These are phyloP conservation scores for Maniola hyperantus DNA, from an alignment of 2,888 invertebrate genomes.

Conservation along the genomic window DNA sequence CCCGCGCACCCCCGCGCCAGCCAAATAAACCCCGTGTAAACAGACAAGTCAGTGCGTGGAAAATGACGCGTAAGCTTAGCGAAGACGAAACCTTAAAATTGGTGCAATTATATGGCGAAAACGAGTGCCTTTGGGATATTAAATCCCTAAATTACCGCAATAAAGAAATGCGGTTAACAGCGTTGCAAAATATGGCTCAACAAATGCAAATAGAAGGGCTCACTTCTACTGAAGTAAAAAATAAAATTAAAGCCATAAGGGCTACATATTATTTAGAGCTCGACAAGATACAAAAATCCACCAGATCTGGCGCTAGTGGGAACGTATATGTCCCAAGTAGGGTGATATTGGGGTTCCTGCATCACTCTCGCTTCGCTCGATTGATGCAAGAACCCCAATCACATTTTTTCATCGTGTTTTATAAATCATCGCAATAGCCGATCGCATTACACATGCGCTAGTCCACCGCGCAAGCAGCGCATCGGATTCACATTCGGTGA, in stretches of 20 bases:
- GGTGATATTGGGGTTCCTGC: too few species aligned
- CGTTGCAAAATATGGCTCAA: constrained; percentile 24
- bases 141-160: constrained; percentile 22
- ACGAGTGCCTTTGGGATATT: constrained; percentile 25
- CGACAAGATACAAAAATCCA: constrained; percentile 39
- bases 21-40: constrained; percentile 13
- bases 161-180: constrained; percentile 24
- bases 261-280: constrained; percentile 37
- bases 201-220: constrained; percentile 25
- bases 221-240: constrained; percentile 24
- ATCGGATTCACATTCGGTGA: too few species aligned
- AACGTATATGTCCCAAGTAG: constrained; percentile 36
- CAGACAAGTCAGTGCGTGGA: constrained; percentile 16
- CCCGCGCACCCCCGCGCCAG: constrained; percentile 11
- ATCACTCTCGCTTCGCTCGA: too few species aligned
- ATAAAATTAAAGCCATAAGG: constrained; percentile 33
- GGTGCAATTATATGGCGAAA: constrained; percentile 24
- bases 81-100: constrained; percentile 21
- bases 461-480: too few species aligned
- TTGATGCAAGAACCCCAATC: too few species aligned
- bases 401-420: not conserved
- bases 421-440: constrained; percentile 1
- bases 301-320: constrained; percentile 40
- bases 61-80: constrained; percentile 31
- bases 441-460: not conserved